Conservation (phyloP, 1,140 invertebrate species). For the Drosophila littoralis region DNA sequence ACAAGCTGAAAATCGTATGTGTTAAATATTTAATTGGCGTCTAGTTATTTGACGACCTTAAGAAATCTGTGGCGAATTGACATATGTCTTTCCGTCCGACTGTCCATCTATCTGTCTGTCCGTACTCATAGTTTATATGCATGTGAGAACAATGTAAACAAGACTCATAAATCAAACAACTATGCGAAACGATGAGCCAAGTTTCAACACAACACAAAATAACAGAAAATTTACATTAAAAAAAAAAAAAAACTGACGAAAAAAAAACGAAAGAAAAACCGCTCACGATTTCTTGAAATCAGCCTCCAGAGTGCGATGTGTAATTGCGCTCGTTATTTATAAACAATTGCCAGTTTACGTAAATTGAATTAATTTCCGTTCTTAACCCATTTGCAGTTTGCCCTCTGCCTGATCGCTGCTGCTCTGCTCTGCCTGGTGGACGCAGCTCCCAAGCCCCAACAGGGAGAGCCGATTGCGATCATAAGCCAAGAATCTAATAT, state of each 20-base stretch:
- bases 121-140: slow-evolving; percentile 31
- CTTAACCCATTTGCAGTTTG: slow-evolving; percentile 60
- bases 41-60: slow-evolving; percentile 72
- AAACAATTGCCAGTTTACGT: slow-evolving; percentile 45
- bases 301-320: slow-evolving; percentile 5
- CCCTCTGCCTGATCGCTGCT: slow-evolving; percentile 69
- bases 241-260: slow-evolving; percentile 8
- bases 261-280: neutral
- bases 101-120: neutral
- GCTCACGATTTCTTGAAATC: slow-evolving; percentile 29
- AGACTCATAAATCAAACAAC: slow-evolving; percentile 50
- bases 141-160: slow-evolving; percentile 43
- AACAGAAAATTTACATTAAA: slow-evolving; percentile 20
- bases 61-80: slow-evolving; percentile 49
- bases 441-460: slow-evolving; percentile 85
- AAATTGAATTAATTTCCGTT: slow-evolving; percentile 45
- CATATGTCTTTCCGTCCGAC: slow-evolving; percentile 17
- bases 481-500: slow-evolving; percentile 88
- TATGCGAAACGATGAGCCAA: slow-evolving; percentile 36
- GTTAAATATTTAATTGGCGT: slow-evolving; percentile 71
- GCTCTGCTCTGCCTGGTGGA: slow-evolving; percentile 76
- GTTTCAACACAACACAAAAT: slow-evolving; percentile 44
- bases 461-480: slow-evolving; percentile 86
- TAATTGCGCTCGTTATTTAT: slow-evolving; percentile 39
- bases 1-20: slow-evolving; percentile 47